phyloP scores from a whole-genome alignment of 2,888 invertebrate species.

The Acanthosepion lycidas region DNA sequence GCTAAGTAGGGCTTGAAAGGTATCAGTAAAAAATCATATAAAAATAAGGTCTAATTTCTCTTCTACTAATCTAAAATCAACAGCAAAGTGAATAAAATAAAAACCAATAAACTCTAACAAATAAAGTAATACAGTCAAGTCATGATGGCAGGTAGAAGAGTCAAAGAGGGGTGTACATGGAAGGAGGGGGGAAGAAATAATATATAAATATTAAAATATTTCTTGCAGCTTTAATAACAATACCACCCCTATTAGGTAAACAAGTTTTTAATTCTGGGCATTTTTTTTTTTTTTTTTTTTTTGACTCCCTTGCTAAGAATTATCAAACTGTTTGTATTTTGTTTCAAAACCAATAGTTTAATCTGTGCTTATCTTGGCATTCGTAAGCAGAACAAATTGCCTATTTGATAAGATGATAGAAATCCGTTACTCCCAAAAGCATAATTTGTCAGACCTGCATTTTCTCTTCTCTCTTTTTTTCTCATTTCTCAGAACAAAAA shows the following conservation, averaged over 20 bases:
- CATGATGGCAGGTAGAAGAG: no score
- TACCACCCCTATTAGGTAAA: no score
- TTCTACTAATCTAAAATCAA: neutral
- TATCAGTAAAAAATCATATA: constrained; percentile 4
- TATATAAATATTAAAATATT: no score
- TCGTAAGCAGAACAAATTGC: constrained; percentile 11
- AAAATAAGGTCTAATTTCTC: neutral
- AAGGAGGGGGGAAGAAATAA: no score
- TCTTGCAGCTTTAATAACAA: no score
- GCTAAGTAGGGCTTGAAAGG: constrained; percentile 22
- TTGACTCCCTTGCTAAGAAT: neutral
- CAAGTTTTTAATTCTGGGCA: neutral
- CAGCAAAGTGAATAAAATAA: neutral
- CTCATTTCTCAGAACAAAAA: neutral
- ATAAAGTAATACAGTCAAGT: no score
- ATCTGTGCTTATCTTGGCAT: neutral
- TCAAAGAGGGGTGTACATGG: no score
- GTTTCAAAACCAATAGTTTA: neutral
- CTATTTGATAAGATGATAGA: constrained; percentile 9
- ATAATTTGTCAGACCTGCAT: neutral
- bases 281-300: neutral
- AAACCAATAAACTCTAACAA: neutral
- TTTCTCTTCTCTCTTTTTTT: neutral
- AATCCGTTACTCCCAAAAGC: neutral
- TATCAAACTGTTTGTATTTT: neutral